Base-by-base conservation (phyloP, 2,113 vertebrate genomes). In the Phaethornis superciliosus region DNA sequence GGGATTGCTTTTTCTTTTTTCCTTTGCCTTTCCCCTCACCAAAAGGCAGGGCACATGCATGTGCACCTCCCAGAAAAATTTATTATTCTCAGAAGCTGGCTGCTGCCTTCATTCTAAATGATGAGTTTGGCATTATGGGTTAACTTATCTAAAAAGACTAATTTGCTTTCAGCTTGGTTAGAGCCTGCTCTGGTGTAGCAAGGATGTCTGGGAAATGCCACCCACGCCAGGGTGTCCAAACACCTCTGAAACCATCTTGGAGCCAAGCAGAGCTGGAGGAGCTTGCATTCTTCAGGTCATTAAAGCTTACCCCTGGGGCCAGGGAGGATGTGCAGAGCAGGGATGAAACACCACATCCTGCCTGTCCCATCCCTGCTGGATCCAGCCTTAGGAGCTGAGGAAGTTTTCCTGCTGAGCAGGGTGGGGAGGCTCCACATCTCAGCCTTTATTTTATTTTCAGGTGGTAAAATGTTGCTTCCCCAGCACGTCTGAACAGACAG, bases 341-440 rank as follows among this genome's bases (percentile, higher is more conserved):
- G 0, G 90, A 93, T 96, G 79, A 96, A 96, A 88, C 22, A 0
- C 85, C 0, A 3, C 33, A 49, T 96, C 90, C 93, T 93, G 94
- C 76, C 80, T 83, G 85, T 80, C 75, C 89, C 10, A 26, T 93
- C 85, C 85, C 91, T 87, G 35, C 81, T 56, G 87, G 65, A 91
- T 96, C 93, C 30, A 12, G 81, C 94, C 0, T 0, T 46, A 87
- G 88, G 78, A 91, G 85, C 95, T 28, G 54, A 28, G 95, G 96
- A 93, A 94, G 78, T 75, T 89, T 94, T 95, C 93, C 91, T 95
- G 96, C 92, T 92, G 90, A 90, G 96, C 94, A 93, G 87, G 87
- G 75, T 88, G 81, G 81, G 68, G 85, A 95, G 60, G 80, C 81
- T 94, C 85, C 76, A 67, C 76, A 92, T 96, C 92, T 93, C 80